A percentile compares a stretch with the other conserved stretches of the same genome.
Evolutionary conservation across 2,113 vertebrate species (phyloP).

Genomic region (Cheilinus undulatus): DNA sequence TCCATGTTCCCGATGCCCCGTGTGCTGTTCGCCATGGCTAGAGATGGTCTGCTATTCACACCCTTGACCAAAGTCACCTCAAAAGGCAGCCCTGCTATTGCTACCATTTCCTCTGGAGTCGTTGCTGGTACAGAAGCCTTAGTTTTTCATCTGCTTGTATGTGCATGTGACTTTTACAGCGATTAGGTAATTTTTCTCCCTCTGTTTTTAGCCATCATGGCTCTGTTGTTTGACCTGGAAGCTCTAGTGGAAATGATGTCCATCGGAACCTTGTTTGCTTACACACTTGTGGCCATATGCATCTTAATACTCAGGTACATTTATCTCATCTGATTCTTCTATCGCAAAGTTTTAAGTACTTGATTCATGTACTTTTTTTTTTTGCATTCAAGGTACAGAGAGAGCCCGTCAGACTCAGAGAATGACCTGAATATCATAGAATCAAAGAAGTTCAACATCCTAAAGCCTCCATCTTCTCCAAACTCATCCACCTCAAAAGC

Average conservation of each 20-base stretch:
- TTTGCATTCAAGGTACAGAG: conserved; percentile 80
- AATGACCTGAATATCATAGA: conserved; percentile 28
- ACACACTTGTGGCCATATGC: conserved; percentile 89
- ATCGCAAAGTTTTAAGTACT: no score
- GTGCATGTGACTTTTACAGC: background rate
- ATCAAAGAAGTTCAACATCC: conserved; percentile 52
- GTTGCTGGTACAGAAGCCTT: conserved; percentile 83
- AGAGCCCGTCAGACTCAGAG: conserved; percentile 43
- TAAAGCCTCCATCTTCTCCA: conserved; percentile 73
- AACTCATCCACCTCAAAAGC: conserved; percentile 70
- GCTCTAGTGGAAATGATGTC: conserved; percentile 90
- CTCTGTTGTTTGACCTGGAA: conserved; percentile 88
- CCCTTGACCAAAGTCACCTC: conserved; percentile 83
- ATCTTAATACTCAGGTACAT: conserved; percentile 89
- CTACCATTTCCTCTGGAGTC: conserved; percentile 84
- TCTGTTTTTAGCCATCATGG: conserved; percentile 85
- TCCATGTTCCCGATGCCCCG: conserved; percentile 92
- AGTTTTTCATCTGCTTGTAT: background rate
- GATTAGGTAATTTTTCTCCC: background rate
- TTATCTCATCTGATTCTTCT: background rate
- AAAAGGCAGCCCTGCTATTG: conserved; percentile 86
- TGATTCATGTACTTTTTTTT: background rate
- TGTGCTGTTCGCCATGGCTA: conserved; percentile 92
- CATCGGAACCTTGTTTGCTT: conserved; percentile 89
- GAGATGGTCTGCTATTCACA: conserved; percentile 88